Evolutionary conservation across 2,797 vertebrate genomes (phyloP).

Genomic region (Centroberyx gerrardi): DNA sequence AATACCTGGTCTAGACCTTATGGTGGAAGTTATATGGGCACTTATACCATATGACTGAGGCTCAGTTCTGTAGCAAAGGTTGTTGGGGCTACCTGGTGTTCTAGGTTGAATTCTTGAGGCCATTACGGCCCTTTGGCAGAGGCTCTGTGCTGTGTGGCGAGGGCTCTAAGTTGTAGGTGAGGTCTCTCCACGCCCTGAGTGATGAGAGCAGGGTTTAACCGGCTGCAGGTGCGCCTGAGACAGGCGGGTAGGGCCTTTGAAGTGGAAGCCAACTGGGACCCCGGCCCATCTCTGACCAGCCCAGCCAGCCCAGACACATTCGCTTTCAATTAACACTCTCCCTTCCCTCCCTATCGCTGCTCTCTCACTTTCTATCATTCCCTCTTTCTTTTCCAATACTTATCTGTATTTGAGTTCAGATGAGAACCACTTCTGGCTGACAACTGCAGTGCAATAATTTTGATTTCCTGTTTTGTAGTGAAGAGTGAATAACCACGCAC

Average conservation of each 20-base stretch:
- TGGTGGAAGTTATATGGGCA: constrained; percentile 27
- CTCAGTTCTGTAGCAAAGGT: constrained; percentile 39
- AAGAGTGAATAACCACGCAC: constrained; percentile 8
- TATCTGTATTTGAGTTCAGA: constrained; percentile 19
- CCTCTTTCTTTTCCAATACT: constrained; percentile 45
- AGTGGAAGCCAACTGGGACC: constrained; percentile 86
- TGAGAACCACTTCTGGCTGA: constrained; percentile 7
- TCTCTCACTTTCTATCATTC: constrained; percentile 51
- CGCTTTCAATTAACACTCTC: constrained; percentile 84
- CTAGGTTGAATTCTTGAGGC: constrained; percentile 62
- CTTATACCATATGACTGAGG: constrained; percentile 32
- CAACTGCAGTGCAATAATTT: constrained; percentile 7
- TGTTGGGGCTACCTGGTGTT: constrained; percentile 52
- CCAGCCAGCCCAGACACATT: constrained; percentile 82
- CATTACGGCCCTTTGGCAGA: constrained; percentile 63
- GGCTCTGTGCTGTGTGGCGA: constrained; percentile 46
- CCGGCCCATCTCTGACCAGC: constrained; percentile 82
- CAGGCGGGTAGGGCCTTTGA: constrained; percentile 83
- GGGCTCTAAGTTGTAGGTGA: constrained; percentile 64
- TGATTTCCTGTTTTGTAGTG: constrained; percentile 7
- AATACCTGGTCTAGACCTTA: too few relatives aligned
- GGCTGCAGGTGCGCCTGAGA: constrained; percentile 85
- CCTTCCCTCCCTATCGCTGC: constrained; percentile 55
- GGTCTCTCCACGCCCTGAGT: constrained; percentile 79
- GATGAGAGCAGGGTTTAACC: constrained; percentile 88